A percentile compares a stretch with the other conserved stretches of the same genome.
Conservation (phyloP, 2,888 invertebrate species). For the Smittia sp. region DNA sequence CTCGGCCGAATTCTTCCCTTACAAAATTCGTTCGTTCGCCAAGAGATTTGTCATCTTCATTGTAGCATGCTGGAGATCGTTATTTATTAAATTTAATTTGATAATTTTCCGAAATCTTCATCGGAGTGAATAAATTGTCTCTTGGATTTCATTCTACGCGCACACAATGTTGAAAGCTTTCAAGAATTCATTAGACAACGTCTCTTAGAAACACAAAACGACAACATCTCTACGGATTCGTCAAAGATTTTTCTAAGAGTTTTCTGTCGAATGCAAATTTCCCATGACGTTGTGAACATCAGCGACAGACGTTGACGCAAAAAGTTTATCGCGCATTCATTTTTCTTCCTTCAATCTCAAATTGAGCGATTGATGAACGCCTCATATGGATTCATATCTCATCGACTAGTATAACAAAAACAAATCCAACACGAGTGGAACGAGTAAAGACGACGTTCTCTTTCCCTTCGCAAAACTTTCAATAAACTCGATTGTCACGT, state of each 20-base stretch:
- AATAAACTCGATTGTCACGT: conserved; percentile 38
- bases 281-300: background rate
- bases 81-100: conserved; percentile 37
- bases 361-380: background rate
- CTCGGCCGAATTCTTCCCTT: background rate
- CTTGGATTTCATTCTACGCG: too few species aligned
- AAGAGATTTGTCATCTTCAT: conserved; percentile 20
- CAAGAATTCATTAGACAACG: too few species aligned
- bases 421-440: conserved; percentile 7
- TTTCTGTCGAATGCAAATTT: too few species aligned
- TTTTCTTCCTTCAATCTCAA: too few species aligned
- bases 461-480: background rate
- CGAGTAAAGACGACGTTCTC: background rate
- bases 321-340: background rate
- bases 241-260: too few species aligned
- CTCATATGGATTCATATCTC: background rate
- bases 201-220: too few species aligned
- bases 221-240: too few species aligned
- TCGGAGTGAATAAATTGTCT: too few species aligned
- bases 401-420: background rate
- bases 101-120: conserved; percentile 15
- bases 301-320: background rate
- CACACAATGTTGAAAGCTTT: too few species aligned
- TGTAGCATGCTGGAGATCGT: conserved; percentile 9
- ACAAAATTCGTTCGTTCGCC: background rate